Base-by-base conservation (phyloP, 1,140 invertebrate species). In the Trichogramma pretiosum region DNA sequence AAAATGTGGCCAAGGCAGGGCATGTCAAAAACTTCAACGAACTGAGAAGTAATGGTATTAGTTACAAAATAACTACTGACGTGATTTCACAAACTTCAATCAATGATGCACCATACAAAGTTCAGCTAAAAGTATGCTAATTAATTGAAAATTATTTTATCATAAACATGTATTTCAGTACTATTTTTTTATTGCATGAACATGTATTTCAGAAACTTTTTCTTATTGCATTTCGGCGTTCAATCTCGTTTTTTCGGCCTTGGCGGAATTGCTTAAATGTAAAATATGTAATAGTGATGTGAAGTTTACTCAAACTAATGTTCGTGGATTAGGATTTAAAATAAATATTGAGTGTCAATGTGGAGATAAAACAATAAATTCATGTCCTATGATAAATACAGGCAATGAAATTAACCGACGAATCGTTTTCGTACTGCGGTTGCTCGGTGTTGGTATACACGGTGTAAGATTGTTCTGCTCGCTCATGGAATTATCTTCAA, bases 321-420 rank as follows among this genome's bases (percentile, higher is more conserved):
- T 24, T 22, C 17, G 46, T 7, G 47, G 53, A 2, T 35, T 56
- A n/a, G 44, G 43, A 26, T 52, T 54, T 23, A 44, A 52, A 45
- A 35, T 56, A 21, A 5, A 3, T 37, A 9, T 54, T 3, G n/a
- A 10, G 13, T 54, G 55, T 38, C 16, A 32, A 1, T 54, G 53
- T 37, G 40, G 41, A n/a, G 33, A 13, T 3, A 35, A 13, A 14
- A n/a, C 10, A 16, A 43, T 54, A 1, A 37, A 40, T 28, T 57
- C 50, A 5, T 33, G n/a, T 14, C 47, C 26, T 8, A n/a, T 52
- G 10, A 47, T 53, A 18, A 24, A 46, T 0, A 55, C 32, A 8
- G 41, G 16, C 8, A 50, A n/a, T 34, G 52, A 57, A 57, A 50
- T 57, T 10, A 57, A 54, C 30, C 37, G 40, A 14, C 35, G 46